Percentiles rank a stretch among this genome's conserved stretches.
phyloP scores from a whole-genome alignment of 2,113 vertebrate genomes.

The Pampusana beccarii region DNA sequence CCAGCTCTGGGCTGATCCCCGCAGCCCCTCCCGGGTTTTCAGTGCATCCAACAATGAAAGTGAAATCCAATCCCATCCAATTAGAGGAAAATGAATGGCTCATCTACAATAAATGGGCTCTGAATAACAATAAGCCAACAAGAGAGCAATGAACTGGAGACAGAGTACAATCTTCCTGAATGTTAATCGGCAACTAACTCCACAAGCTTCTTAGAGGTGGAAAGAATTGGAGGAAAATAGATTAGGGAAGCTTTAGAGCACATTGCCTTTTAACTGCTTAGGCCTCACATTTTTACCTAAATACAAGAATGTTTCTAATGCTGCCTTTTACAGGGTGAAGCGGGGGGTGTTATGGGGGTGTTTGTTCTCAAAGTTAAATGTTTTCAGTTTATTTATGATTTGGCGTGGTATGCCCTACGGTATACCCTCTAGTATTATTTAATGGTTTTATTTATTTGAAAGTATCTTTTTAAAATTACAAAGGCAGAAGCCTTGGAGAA shows the following conservation, averaged over 20 bases:
- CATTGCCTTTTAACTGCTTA: constrained; percentile 58
- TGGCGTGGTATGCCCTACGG: background rate
- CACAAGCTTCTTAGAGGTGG: constrained; percentile 66
- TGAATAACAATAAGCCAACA: constrained; percentile 74
- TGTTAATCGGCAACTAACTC: constrained; percentile 71
- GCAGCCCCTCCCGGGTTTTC: constrained; percentile 58
- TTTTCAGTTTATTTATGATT: constrained; percentile 3
- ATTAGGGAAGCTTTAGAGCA: constrained; percentile 63
- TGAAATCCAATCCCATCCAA: constrained; percentile 73
- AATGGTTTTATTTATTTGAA: background rate
- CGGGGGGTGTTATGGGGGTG: background rate
- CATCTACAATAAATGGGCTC: constrained; percentile 67
- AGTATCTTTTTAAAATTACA: background rate
- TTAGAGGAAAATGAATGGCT: constrained; percentile 71
- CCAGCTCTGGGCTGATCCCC: constrained; percentile 39
- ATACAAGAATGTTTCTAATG: constrained; percentile 46
- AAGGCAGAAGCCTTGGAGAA: background rate
- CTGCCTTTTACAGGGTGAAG: background rate
- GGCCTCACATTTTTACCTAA: constrained; percentile 56
- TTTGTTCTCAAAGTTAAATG: constrained; percentile 5
- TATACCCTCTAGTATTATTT: background rate
- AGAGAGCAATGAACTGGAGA: constrained; percentile 71
- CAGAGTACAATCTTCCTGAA: constrained; percentile 63
- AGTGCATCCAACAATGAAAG: constrained; percentile 63
- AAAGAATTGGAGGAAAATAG: constrained; percentile 69